These are phyloP conservation scores for Taenioides sp. DNA, from an alignment of 2,797 vertebrate species.

Conservation along the genomic window DNA sequence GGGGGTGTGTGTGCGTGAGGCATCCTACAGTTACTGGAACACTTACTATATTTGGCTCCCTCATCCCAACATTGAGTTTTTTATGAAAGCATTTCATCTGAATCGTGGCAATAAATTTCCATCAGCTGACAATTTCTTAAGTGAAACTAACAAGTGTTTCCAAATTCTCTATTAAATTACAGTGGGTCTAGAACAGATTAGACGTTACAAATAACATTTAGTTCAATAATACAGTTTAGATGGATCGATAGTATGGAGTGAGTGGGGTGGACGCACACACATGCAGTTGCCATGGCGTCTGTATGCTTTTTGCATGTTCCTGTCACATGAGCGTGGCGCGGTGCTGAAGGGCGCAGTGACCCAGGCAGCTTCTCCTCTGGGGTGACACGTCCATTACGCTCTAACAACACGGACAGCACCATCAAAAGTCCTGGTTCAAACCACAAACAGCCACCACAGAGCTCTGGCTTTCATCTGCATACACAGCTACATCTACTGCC, in stretches of 20 bases:
- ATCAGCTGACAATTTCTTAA: slow-evolving; percentile 64
- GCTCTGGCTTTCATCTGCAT: slow-evolving; percentile 39
- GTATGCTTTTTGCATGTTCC: slow-evolving; percentile 63
- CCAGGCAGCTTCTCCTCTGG: slow-evolving; percentile 59
- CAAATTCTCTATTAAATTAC: slow-evolving; percentile 69
- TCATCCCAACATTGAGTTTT: slow-evolving; percentile 56
- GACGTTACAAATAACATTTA: slow-evolving; percentile 65
- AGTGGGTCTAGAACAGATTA: slow-evolving; percentile 58
- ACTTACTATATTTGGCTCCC: slow-evolving; percentile 71
- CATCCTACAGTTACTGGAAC: slow-evolving; percentile 68
- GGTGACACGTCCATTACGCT: slow-evolving; percentile 65
- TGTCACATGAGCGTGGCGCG: slow-evolving; percentile 52
- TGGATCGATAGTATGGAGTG: slow-evolving; percentile 58
- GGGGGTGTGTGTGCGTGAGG: slow-evolving; percentile 41
- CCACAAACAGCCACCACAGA: slow-evolving; percentile 46
- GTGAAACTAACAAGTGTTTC: slow-evolving; percentile 70
- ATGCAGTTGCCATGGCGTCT: slow-evolving; percentile 57
- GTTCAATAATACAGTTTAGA: slow-evolving; percentile 66
- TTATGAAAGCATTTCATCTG: slow-evolving; percentile 68
- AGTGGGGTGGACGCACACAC: slow-evolving; percentile 12
- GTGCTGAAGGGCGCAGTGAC: slow-evolving; percentile 67
- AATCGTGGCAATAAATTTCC: slow-evolving; percentile 60
- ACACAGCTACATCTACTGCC: slow-evolving; percentile 18
- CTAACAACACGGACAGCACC: slow-evolving; percentile 54
- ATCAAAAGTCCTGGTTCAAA: slow-evolving; percentile 35